Evolutionary conservation across 2,113 vertebrate species (phyloP), one percentile per base, ranked within the genome.

Genomic region (Microtus montanus): DNA sequence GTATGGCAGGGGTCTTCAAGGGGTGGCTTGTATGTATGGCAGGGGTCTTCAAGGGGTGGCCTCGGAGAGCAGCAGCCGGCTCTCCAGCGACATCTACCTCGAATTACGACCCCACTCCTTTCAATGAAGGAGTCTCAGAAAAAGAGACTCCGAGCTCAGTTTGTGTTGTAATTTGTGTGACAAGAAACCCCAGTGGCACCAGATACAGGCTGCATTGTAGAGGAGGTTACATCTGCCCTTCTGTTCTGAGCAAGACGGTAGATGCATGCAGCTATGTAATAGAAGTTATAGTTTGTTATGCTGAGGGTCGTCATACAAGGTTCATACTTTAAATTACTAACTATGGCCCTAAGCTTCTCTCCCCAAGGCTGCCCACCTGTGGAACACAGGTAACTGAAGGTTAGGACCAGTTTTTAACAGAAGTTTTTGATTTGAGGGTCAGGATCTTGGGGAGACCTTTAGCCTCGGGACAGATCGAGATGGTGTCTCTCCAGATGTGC

Each of bases 71-170:
- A 79, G 61, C 30, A 15, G 79, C 11, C 38, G 41, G 54, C 74
- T 97, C n/a, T 89, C 92, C 93, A 35, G 26, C 17, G 33, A 24
- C 5, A 19, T 73, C 74, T 89, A 47, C 70, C 78, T 78, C 63
- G 63, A 96, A 95, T 68, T 91, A 83, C 83, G n/a, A 78, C 38
- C 38, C 24, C 4, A 44, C 44, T 78, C 41, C 66, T 30, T 91
- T 90, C 68, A 86, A 86, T 63, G 93, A 93, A 70, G 61, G 30
- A 49, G 79, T 96, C 68, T 91, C 20, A 64, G 47, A 74, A 90
- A 93, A 93, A 64, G 83, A 54, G 44, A 84, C 41, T 44, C 70
- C 90, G 38, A 10, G 28, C 64, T 91, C 78, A 44, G 33, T 74
- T 92, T 78, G 33, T 30, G 24, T 82, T 73, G 19, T 44, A 96